These are phyloP conservation scores for Myocastor coypus DNA, from an alignment of 2,113 vertebrate genomes.

Conservation along the genomic window DNA sequence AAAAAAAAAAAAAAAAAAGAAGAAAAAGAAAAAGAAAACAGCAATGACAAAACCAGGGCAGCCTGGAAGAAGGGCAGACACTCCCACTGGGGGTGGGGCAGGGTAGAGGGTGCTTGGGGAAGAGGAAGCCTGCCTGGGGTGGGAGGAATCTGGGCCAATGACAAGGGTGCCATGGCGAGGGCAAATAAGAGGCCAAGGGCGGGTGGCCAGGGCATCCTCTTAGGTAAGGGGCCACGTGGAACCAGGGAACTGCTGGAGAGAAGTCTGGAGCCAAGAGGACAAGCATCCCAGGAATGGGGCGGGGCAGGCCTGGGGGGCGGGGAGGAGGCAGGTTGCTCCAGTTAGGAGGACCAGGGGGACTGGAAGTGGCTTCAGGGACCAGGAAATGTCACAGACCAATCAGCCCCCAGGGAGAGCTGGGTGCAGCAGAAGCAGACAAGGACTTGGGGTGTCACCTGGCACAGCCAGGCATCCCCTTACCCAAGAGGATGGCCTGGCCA, in stretches of 20 bases:
- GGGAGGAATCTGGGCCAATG: background rate
- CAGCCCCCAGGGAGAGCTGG: background rate
- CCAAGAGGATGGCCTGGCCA: background rate
- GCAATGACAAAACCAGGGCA: too few relatives aligned
- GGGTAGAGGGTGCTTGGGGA: background rate
- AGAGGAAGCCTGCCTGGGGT: background rate
- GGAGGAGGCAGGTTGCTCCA: background rate
- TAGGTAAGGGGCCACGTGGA: background rate
- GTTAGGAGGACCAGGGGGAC: background rate
- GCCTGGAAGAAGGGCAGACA: background rate
- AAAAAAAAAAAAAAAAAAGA: too few relatives aligned
- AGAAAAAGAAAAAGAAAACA: too few relatives aligned
- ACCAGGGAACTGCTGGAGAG: background rate
- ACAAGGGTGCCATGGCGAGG: background rate
- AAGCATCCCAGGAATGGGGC: constrained; percentile 51
- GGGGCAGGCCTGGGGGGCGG: background rate
- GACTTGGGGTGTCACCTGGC: background rate
- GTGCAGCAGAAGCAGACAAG: background rate
- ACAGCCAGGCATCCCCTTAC: background rate
- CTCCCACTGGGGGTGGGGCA: background rate
- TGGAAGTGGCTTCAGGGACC: background rate
- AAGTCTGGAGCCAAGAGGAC: background rate
- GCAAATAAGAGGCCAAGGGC: background rate
- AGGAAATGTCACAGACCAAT: background rate
- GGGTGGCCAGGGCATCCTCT: background rate